Percentiles rank a stretch among this genome's conserved stretches.
Conservation (phyloP, 92 coral and sea anemone species). For the Porites cylindrica region DNA sequence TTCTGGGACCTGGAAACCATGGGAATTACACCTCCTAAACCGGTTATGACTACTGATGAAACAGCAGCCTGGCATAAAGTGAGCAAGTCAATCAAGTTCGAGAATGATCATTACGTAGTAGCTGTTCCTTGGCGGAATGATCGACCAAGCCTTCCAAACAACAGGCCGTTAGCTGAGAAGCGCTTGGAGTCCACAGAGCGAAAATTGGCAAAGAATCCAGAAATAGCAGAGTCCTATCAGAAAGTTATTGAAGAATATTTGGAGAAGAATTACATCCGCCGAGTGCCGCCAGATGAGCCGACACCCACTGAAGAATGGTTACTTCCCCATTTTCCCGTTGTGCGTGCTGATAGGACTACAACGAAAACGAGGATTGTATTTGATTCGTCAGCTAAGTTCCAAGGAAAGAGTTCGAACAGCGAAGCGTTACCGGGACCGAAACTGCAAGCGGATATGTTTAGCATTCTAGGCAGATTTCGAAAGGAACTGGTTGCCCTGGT, state of each 20-base stretch:
- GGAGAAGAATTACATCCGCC: too few species aligned
- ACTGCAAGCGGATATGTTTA: conserved; percentile 48
- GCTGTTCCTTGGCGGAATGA: conserved; percentile 67
- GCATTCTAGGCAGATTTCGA: conserved; percentile 36
- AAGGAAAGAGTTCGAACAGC: conserved; percentile 48
- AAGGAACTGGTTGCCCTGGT: conserved; percentile 46
- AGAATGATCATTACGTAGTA: neutral
- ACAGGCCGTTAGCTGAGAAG: neutral
- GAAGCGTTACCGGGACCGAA: conserved; percentile 60
- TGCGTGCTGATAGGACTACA: conserved; percentile 33
- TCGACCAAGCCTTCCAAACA: conserved; percentile 61
- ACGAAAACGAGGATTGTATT: neutral
- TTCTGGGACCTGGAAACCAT: conserved; percentile 71
- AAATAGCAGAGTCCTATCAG: too few species aligned
- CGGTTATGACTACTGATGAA: conserved; percentile 60
- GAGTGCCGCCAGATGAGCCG: too few species aligned
- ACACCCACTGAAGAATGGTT: neutral
- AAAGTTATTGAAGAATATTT: too few species aligned
- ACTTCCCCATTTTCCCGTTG: conserved; percentile 40
- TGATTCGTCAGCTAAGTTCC: conserved; percentile 18
- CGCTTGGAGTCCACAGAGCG: too few species aligned
- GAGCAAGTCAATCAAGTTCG: conserved; percentile 22
- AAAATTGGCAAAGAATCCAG: too few species aligned
- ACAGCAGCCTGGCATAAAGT: conserved; percentile 51
- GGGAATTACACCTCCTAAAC: conserved; percentile 49